Conservation (phyloP, 2,888 invertebrate species). For the Lochmaea crataegi region DNA sequence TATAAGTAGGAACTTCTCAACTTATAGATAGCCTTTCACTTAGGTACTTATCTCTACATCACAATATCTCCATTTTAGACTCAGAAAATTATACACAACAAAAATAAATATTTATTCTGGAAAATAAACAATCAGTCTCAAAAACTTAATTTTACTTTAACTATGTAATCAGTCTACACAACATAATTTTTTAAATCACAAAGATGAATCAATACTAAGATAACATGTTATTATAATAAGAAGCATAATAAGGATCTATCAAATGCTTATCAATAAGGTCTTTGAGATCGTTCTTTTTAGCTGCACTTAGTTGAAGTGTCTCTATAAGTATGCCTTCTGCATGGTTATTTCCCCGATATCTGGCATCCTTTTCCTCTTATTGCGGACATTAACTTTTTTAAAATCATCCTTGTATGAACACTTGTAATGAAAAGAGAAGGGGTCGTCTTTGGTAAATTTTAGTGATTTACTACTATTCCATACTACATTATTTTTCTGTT, state of each 20-base stretch:
- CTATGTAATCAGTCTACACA: no score
- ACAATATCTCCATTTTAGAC: no score
- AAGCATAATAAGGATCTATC: constrained; percentile 5
- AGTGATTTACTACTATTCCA: neutral
- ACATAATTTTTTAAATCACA: no score
- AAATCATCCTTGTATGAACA: constrained; percentile 4
- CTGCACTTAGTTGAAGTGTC: neutral
- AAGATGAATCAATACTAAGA: no score
- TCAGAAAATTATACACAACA: no score
- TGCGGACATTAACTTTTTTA: neutral
- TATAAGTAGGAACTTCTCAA: no score
- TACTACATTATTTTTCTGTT: constrained; percentile 6
- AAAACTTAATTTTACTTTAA: no score
- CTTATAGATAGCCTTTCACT: no score
- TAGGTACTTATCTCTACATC: no score
- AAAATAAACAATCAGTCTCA: no score
- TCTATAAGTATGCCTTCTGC: neutral
- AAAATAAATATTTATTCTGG: no score
- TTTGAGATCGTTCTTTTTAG: neutral
- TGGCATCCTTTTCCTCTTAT: constrained; percentile 8
- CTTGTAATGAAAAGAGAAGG: neutral
- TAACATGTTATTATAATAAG: constrained; percentile 1
- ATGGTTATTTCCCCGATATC: neutral
- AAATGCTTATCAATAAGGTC: neutral
- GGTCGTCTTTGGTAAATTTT: neutral